Evolutionary conservation across 2,113 vertebrate species (phyloP), one percentile per base, ranked within the genome.

Genomic region (Gymnobelideus leadbeateri): DNA sequence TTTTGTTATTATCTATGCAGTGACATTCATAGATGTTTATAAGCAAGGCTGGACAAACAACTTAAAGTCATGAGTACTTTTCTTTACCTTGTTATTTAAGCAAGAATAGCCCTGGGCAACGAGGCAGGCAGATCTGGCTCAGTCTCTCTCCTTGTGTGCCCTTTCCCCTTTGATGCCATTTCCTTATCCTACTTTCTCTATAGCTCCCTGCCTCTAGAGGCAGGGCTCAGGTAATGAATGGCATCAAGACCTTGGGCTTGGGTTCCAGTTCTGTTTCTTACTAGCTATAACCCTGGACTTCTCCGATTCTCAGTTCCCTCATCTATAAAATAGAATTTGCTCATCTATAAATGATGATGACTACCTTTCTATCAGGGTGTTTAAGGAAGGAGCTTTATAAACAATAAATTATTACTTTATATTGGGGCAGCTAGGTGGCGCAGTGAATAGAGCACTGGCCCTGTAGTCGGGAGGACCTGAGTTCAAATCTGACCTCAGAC

Each of bases 51-150:
- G 95, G 23, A 54, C 89, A 95, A 94, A 31, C 57, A 77, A 95
- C 50, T 93, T 94, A 31, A 77, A 47, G 92, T 95, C 46, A 47
- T 77, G 49, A 93, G 49, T 97, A 96, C 91, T 55, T 95, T 89
- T 91, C 49, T 19, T 94, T 37, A 93, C 26, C 61, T 91, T 55
- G 25, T 55, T 28, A n/a, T 25, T 43, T 7, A 25, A 4, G 57
- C 61, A 37, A 77, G 61, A 31, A 77, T 5, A n/a, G 61, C n/a
- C 37, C 61, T 77, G 31, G 61, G 61, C 11, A 77, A 37, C 16
- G 37, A 68, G 11, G 28, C 11, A 37, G 16, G 12, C 31, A 77
- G 31, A 77, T 28, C 89, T n/a, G 52, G 12, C 50, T 50, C 2
- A 8, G 10, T 47, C 77, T 50, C 92, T 16, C 16, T 52, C 3